Base-by-base conservation (phyloP, 1,140 invertebrate genomes). In the Cepaea nemoralis region DNA sequence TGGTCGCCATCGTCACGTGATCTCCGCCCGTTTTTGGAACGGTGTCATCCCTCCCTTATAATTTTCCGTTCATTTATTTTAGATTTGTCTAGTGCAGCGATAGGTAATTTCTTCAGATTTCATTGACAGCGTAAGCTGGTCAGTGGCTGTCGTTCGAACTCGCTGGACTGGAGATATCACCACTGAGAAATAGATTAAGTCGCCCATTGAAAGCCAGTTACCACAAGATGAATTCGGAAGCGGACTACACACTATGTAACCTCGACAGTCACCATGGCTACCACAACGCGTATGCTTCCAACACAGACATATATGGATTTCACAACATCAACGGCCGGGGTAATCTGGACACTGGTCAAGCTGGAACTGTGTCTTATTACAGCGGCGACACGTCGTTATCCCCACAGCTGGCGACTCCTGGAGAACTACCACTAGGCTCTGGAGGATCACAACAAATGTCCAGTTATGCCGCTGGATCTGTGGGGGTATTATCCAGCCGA, bases 201-300 rank as follows among this genome's bases (percentile, higher is more conserved):
- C 39, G 3, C 8, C 31, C 39, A 19, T 33, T 33, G n/a, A 27
- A 1, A 33, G 33, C 39, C 3, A 66, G 5, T 33, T 71, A 27
- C 5, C 35, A 71, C 82, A 87, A 84, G 82, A 89, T 89, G 88
- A 88, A 89, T 87, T 80, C 85, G 8, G 88, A 89, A 59, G 69
- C 67, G 63, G 88, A 89, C 74, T 89, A 89, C 80, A 89, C 88
- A 35, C 82, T 89, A 71, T 89, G 88, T 83, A 89, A 89, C 77
- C 83, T 89, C 55, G 88, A 89, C 83, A 83, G 85, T 2, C 88
- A 88, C 71, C 77, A 79, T 63, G 77, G 59, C 31, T 85, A 86
- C 69, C 87, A 83, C 40, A 87, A 84, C 71, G 37, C 42, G 42
- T 84, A 82, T 69, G 55, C 63, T 33, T 67, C 77, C n/a, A 69